Percentiles rank a stretch among this genome's conserved stretches.
Evolutionary conservation across 2,113 vertebrate genomes (phyloP).

Genomic region (Mystacornis crossleyi): DNA sequence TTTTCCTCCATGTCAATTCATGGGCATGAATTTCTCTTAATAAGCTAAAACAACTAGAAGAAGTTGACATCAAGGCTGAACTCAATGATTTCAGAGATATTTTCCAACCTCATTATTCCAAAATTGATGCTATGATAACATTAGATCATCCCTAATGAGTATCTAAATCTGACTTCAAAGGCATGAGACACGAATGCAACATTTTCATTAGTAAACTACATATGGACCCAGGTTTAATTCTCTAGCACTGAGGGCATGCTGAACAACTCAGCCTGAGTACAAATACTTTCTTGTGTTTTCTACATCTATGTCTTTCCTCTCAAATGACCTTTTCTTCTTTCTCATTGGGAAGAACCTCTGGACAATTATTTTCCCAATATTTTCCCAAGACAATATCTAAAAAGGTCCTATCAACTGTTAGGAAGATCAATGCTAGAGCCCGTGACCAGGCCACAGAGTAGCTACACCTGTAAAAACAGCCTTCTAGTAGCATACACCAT

Average conservation of each 20-base stretch:
- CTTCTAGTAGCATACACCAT: fast-evolving
- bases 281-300: neutral
- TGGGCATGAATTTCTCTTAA: neutral
- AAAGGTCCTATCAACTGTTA: neutral
- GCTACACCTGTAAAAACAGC: neutral
- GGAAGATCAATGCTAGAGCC: neutral
- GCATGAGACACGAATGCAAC: neutral
- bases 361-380: neutral
- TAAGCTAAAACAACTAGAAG: neutral
- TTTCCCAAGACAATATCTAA: neutral
- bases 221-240: neutral
- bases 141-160: neutral
- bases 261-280: neutral
- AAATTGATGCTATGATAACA: neutral
- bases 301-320: neutral
- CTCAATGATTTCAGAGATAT: neutral
- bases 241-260: neutral
- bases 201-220: neutral
- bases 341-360: neutral
- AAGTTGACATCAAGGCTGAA: neutral
- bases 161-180: neutral
- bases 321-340: neutral
- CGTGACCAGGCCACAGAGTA: neutral
- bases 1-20: neutral
- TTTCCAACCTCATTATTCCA: neutral